These are phyloP conservation scores for Rhingia campestris DNA, from an alignment of 2,888 invertebrate genomes.

Conservation along the genomic window DNA sequence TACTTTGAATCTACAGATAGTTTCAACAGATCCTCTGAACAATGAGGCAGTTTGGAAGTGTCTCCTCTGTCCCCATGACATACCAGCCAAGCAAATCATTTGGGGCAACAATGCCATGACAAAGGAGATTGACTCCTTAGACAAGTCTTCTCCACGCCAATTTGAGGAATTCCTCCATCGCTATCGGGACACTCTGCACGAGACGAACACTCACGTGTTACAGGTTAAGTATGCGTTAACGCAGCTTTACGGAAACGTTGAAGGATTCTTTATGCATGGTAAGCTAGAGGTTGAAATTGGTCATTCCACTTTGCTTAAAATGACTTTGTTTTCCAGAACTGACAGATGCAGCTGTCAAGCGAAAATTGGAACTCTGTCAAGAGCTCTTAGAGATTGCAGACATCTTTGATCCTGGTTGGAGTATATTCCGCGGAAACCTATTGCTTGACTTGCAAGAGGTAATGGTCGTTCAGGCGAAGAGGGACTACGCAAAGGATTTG, in stretches of 20 bases:
- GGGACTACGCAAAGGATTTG: slow-evolving; percentile 84
- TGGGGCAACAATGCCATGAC: slow-evolving; percentile 86
- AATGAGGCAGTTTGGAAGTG: slow-evolving; percentile 86
- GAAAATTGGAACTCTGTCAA: slow-evolving; percentile 87
- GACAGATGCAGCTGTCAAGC: slow-evolving; percentile 83
- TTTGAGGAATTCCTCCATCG: slow-evolving; percentile 87
- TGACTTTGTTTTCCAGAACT: slow-evolving; percentile 83
- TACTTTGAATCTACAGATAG: slow-evolving; percentile 82
- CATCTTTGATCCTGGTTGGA: slow-evolving; percentile 86
- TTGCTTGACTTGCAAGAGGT: slow-evolving; percentile 87
- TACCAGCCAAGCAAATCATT: slow-evolving; percentile 85
- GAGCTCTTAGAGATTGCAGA: slow-evolving; percentile 87
- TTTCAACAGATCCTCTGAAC: slow-evolving; percentile 86
- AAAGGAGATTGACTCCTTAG: slow-evolving; percentile 84
- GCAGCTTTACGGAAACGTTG: slow-evolving; percentile 87
- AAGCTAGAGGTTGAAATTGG: slow-evolving; percentile 66
- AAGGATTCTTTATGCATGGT: slow-evolving; percentile 85
- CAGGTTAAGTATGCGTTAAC: slow-evolving; percentile 88
- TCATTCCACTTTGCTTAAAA: neutral
- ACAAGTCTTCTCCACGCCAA: slow-evolving; percentile 84
- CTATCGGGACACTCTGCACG: slow-evolving; percentile 86
- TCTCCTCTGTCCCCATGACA: slow-evolving; percentile 85
- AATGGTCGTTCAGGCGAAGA: slow-evolving; percentile 85
- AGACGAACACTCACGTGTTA: slow-evolving; percentile 87
- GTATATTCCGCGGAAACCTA: slow-evolving; percentile 86